phyloP scores from a whole-genome alignment of 37 sponge, comb jelly and placozoan genomes.

The Hexactinellida sp. region DNA sequence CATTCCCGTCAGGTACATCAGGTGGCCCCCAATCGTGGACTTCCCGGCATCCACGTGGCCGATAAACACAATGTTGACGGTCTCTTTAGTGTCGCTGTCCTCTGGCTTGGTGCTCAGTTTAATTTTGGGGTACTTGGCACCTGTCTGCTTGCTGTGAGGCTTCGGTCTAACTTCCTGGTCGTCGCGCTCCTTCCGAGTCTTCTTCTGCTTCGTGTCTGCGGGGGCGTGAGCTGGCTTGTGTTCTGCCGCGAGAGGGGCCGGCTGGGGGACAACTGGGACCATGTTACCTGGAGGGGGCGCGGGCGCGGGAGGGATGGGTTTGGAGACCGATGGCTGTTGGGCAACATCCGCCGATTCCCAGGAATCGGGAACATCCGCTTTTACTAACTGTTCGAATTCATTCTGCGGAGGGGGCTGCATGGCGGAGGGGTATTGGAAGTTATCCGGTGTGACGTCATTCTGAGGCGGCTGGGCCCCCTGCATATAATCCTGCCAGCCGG shows the following conservation, averaged over 20 bases:
- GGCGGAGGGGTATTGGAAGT: not conserved
- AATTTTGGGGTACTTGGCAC: not conserved
- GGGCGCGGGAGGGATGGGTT: not conserved
- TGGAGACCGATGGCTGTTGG: not conserved
- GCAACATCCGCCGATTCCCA: not conserved
- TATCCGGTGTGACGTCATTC: not conserved
- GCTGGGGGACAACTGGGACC: not conserved
- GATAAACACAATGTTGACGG: constrained; percentile 89
- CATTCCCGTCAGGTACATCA: constrained; percentile 80
- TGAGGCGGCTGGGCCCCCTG: not conserved
- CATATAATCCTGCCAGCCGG: too few species aligned
- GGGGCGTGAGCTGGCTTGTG: not conserved
- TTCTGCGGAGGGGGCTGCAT: not conserved
- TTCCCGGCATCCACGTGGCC: constrained; percentile 99
- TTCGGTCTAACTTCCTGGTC: not conserved
- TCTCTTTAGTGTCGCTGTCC: constrained; percentile 43
- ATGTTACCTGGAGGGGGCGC: not conserved
- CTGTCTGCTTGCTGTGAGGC: not conserved
- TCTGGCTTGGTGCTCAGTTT: constrained; percentile 19
- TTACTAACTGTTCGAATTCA: not conserved
- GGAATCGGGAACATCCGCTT: not conserved
- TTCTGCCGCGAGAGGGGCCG: not conserved
- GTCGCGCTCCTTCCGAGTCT: not conserved
- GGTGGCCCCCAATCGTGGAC: constrained; percentile 95
- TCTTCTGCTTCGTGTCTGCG: not conserved